These are phyloP conservation scores for Nymphalis urticae DNA, from an alignment of 2,888 invertebrate species.

Conservation along the genomic window DNA sequence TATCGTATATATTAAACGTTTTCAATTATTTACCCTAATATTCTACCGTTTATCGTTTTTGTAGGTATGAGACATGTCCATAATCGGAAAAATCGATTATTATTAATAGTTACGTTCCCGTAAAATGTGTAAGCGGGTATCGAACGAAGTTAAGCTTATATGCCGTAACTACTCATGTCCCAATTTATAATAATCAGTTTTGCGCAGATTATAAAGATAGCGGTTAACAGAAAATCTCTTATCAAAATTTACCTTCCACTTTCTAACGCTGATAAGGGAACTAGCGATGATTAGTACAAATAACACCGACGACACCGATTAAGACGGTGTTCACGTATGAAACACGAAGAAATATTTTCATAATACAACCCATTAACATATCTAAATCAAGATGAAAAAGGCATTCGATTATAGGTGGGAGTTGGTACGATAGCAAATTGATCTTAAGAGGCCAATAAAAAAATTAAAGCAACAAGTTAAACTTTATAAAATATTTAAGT, in stretches of 20 bases:
- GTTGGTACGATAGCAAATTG: too few relatives aligned
- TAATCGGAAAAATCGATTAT: background rate
- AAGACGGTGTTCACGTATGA: background rate
- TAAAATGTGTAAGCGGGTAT: constrained; percentile 20
- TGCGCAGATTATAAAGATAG: constrained; percentile 34
- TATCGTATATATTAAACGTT: too few relatives aligned
- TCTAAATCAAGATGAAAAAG: too few relatives aligned
- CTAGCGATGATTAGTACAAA: background rate
- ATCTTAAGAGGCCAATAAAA: too few relatives aligned
- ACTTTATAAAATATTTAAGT: too few relatives aligned
- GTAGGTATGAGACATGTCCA: background rate
- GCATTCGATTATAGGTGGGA: too few relatives aligned
- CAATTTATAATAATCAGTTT: constrained; percentile 33
- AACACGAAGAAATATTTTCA: too few relatives aligned
- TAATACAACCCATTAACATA: too few relatives aligned
- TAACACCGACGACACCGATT: background rate
- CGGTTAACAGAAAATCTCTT: constrained; percentile 33
- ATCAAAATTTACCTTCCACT: constrained; percentile 31
- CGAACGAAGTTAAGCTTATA: constrained; percentile 17
- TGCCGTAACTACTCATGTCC: constrained; percentile 25
- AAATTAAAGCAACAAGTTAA: too few relatives aligned
- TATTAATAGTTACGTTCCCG: constrained; percentile 4
- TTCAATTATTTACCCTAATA: too few relatives aligned
- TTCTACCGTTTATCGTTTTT: too few relatives aligned
- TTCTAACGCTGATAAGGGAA: constrained; percentile 25